These are phyloP conservation scores for Pangasius macronema DNA, from an alignment of 2,797 vertebrate species.

Conservation along the genomic window DNA sequence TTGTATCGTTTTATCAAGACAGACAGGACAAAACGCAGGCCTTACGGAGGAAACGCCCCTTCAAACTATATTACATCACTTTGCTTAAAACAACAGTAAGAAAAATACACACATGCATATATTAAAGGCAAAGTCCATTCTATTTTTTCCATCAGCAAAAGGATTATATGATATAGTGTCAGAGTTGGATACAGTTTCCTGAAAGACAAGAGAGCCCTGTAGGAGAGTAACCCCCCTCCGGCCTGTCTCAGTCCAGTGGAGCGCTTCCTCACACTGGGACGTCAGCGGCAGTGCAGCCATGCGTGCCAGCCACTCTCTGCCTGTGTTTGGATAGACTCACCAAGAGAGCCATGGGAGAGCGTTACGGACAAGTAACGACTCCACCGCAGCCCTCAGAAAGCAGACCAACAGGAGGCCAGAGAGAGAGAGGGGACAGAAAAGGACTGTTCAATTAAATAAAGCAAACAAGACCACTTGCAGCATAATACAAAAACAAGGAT, in stretches of 20 bases:
- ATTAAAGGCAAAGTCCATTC: background rate
- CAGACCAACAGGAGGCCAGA: slow-evolving; percentile 52
- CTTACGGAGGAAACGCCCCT: background rate
- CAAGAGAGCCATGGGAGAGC: slow-evolving; percentile 66
- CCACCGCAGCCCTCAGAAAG: slow-evolving; percentile 55
- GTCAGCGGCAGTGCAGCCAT: slow-evolving; percentile 70
- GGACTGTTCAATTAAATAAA: slow-evolving; percentile 14
- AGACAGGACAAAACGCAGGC: background rate
- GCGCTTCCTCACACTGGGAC: slow-evolving; percentile 74
- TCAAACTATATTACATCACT: background rate
- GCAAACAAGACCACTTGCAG: background rate
- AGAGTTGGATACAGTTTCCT: slow-evolving; percentile 26
- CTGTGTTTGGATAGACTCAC: slow-evolving; percentile 51
- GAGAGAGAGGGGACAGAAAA: slow-evolving; percentile 19
- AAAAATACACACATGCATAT: background rate
- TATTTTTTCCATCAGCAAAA: background rate
- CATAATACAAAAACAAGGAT: background rate
- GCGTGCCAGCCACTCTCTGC: slow-evolving; percentile 64
- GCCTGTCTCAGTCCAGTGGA: slow-evolving; percentile 79
- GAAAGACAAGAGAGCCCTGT: slow-evolving; percentile 71
- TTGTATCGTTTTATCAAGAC: background rate
- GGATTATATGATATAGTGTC: slow-evolving; percentile 1
- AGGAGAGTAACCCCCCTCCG: slow-evolving; percentile 65
- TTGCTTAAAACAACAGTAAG: background rate
- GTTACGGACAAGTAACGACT: slow-evolving; percentile 72